phyloP scores from a whole-genome alignment of 2,113 vertebrate genomes.

The Myodes glareolus region DNA sequence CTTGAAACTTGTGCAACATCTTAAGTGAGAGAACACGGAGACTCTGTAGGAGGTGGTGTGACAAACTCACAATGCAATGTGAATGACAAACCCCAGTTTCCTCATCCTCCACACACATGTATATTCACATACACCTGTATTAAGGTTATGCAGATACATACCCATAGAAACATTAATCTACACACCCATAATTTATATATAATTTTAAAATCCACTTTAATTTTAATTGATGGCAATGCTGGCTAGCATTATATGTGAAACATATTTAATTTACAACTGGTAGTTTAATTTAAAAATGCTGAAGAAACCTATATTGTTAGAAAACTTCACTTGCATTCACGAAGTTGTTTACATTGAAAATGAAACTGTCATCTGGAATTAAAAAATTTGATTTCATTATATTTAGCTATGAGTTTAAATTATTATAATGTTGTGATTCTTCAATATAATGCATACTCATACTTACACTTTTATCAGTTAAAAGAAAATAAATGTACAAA shows the following conservation, averaged over 20 bases:
- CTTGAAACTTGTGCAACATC: no score
- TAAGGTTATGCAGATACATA: not conserved
- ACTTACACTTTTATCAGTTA: not conserved
- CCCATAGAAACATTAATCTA: not conserved
- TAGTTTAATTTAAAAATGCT: not conserved
- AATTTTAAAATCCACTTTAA: not conserved
- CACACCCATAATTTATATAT: not conserved
- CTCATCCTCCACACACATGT: not conserved
- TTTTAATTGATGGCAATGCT: not conserved
- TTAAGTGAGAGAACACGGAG: no score
- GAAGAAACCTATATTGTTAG: not conserved
- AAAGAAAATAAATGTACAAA: not conserved
- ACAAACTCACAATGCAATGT: not conserved
- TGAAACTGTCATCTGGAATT: not conserved
- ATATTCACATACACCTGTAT: not conserved
- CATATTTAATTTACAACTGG: not conserved
- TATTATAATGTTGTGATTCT: not conserved
- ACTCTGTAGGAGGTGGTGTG: no score
- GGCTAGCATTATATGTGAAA: not conserved
- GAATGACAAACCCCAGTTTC: not conserved
- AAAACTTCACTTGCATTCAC: not conserved
- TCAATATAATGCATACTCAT: not conserved
- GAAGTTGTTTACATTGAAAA: not conserved
- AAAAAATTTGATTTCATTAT: not conserved
- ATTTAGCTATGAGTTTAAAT: not conserved